Evolutionary conservation across 1,140 invertebrate genomes (phyloP).

Genomic region (Drosophila novamexicana): DNA sequence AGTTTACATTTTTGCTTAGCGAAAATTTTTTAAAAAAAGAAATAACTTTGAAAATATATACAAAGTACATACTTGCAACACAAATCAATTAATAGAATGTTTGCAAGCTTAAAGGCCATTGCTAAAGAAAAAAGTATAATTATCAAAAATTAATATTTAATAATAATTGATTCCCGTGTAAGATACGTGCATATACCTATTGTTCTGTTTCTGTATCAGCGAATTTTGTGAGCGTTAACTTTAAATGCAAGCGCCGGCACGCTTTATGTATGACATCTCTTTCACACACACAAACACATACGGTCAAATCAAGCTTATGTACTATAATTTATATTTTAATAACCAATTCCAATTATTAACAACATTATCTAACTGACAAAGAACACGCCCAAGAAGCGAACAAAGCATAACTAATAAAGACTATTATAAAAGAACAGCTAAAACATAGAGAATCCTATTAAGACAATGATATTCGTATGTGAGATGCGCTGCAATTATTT

Average conservation of each 20-base stretch:
- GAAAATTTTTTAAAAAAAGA: slow-evolving; percentile 51
- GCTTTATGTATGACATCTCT: slow-evolving; percentile 47
- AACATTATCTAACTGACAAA: slow-evolving; percentile 34
- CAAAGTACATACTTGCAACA: slow-evolving; percentile 11
- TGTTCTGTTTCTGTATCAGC: slow-evolving; percentile 18
- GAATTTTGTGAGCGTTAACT: slow-evolving; percentile 22
- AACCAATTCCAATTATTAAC: slow-evolving; percentile 56
- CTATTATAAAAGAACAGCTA: slow-evolving; percentile 62
- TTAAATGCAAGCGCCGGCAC: slow-evolving; percentile 49
- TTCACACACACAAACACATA: background rate
- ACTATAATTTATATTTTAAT: slow-evolving; percentile 60
- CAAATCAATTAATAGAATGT: slow-evolving; percentile 47
- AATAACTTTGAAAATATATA: slow-evolving; percentile 41
- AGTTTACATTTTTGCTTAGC: slow-evolving; percentile 70
- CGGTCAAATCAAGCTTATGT: slow-evolving; percentile 6
- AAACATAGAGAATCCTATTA: slow-evolving; percentile 15
- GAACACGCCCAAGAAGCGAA: slow-evolving; percentile 40
- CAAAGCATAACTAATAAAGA: slow-evolving; percentile 71
- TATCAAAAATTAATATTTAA: slow-evolving; percentile 19
- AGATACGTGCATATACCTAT: slow-evolving; percentile 24
- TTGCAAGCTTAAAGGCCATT: slow-evolving; percentile 20
- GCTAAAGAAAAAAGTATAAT: slow-evolving; percentile 13
- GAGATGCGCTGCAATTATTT: slow-evolving; percentile 20
- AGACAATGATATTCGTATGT: slow-evolving; percentile 23
- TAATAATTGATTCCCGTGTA: slow-evolving; percentile 31